A percentile compares a stretch with the other conserved stretches of the same genome.
These are phyloP conservation scores for Euthynnus affinis DNA, from an alignment of 2,797 vertebrate species.

Conservation along the genomic window DNA sequence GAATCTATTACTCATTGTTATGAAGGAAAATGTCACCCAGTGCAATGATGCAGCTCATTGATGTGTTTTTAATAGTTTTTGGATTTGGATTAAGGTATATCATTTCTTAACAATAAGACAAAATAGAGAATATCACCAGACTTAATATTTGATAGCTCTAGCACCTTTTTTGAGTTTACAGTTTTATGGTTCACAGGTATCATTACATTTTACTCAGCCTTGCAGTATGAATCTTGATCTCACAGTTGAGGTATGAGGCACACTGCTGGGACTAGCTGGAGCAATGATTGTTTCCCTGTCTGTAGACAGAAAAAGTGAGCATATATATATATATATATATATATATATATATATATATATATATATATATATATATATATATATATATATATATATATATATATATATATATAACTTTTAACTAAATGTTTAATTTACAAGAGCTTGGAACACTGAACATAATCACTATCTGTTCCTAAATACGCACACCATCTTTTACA, in stretches of 20 bases:
- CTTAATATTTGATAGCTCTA: no score
- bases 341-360: no score
- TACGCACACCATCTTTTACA: neutral
- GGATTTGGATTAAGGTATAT: no score
- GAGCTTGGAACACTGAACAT: neutral
- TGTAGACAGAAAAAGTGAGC: slow-evolving; percentile 23
- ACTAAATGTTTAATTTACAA: slow-evolving; percentile 1
- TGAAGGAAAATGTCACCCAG: neutral
- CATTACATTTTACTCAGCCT: no score
- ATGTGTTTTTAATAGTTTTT: no score
- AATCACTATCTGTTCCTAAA: slow-evolving; percentile 11
- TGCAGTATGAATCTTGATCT: neutral
- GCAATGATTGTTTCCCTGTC: slow-evolving; percentile 31
- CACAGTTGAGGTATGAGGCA: slow-evolving; percentile 23
- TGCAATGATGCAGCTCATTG: no score
- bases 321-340: neutral
- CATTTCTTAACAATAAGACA: no score
- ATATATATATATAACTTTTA: neutral
- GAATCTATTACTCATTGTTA: neutral
- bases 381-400: neutral
- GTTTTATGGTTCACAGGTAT: slow-evolving; percentile 4
- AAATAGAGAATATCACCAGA: no score
- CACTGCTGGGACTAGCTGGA: slow-evolving; percentile 22
- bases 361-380: no score
- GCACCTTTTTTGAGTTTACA: neutral